These are phyloP conservation scores for Capreolus pygargus DNA, from an alignment of 2,113 vertebrate species.

Conservation along the genomic window DNA sequence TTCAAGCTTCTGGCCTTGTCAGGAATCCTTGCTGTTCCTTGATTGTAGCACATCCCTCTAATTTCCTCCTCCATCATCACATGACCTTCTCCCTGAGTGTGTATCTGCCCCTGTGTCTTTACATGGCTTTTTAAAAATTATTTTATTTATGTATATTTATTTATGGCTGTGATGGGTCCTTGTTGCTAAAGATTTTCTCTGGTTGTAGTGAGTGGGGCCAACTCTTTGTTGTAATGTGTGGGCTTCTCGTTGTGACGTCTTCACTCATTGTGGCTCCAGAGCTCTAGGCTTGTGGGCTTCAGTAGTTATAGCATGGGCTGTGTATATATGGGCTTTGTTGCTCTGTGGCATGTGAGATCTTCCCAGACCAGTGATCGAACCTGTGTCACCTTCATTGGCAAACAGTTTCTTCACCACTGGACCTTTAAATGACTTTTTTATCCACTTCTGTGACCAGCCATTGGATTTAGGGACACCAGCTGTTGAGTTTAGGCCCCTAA, in stretches of 20 bases:
- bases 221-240: neutral
- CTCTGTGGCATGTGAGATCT: neutral
- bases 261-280: neutral
- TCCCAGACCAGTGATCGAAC: neutral
- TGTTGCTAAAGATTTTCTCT: neutral
- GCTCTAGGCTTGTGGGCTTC: neutral
- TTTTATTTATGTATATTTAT: neutral
- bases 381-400: neutral
- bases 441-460: neutral
- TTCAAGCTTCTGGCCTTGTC: neutral
- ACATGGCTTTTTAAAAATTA: neutral
- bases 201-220: neutral
- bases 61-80: neutral
- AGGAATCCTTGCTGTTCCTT: neutral
- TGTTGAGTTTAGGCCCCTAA: neutral
- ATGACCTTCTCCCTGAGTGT: neutral
- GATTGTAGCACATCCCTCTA: neutral
- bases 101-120: neutral
- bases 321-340: neutral
- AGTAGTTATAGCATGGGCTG: neutral
- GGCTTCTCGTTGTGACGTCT: neutral
- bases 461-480: neutral
- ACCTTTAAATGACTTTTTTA: neutral
- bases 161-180: neutral
- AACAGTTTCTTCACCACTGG: neutral